These are phyloP conservation scores for Anaspis maculata DNA, from an alignment of 2,888 invertebrate genomes.

Conservation along the genomic window DNA sequence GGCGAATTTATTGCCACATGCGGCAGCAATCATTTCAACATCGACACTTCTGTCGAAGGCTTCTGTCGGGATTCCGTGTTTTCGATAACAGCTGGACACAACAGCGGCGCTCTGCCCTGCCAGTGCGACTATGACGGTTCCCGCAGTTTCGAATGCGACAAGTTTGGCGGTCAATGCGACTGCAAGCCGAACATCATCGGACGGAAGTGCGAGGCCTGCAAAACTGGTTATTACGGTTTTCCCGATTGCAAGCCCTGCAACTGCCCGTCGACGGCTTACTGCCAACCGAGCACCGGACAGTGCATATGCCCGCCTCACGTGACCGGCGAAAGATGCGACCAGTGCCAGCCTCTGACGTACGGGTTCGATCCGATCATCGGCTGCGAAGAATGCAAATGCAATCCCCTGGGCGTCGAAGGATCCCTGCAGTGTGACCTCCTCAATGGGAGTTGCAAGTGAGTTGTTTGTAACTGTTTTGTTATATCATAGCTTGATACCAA, in stretches of 20 bases:
- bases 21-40: conserved; percentile 77
- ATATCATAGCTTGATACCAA: too few species aligned
- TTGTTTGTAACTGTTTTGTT: too few species aligned
- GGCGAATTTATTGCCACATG: conserved; percentile 84
- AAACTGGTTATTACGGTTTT: conserved; percentile 90
- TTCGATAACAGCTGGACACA: conserved; percentile 90
- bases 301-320: conserved; percentile 92
- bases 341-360: conserved; percentile 81
- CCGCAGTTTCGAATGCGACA: conserved; percentile 76
- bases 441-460: conserved; percentile 77
- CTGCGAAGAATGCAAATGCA: conserved; percentile 91
- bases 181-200: conserved; percentile 93
- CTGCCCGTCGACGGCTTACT: conserved; percentile 76
- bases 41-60: conserved; percentile 57
- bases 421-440: conserved; percentile 80
- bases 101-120: conserved; percentile 85
- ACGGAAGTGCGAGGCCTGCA: conserved; percentile 69
- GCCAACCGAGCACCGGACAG: conserved; percentile 61
- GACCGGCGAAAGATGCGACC: conserved; percentile 80
- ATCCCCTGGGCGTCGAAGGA: conserved; percentile 68
- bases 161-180: conserved; percentile 93
- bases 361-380: conserved; percentile 92
- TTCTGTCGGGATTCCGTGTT: conserved; percentile 90
- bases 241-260: conserved; percentile 87
- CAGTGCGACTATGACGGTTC: conserved; percentile 86